Percentiles rank a stretch among this genome's conserved stretches.
Evolutionary conservation across 2,113 vertebrate genomes (phyloP).

Genomic region (Ursus arctos): DNA sequence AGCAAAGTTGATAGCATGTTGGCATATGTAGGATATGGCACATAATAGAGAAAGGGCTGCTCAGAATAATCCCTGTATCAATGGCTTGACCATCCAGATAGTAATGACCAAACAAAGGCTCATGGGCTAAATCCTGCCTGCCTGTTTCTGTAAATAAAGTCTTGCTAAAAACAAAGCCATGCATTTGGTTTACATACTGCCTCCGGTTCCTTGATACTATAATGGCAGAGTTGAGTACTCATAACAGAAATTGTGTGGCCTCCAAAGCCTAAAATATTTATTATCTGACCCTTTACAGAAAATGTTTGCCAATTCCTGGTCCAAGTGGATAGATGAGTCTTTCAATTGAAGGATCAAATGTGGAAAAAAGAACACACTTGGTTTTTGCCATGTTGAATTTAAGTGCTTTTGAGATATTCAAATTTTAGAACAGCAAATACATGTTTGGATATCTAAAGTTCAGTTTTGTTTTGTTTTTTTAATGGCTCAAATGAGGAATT

Average conservation of each 20-base stretch:
- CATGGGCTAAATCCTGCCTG: background rate
- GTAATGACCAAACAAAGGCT: background rate
- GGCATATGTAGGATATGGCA: background rate
- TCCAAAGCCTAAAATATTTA: background rate
- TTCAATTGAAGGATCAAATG: background rate
- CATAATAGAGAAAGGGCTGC: background rate
- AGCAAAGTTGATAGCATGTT: background rate
- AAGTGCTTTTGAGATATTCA: background rate
- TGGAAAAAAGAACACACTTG: background rate
- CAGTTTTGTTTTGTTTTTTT: background rate
- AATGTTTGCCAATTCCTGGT: background rate
- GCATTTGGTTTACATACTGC: background rate
- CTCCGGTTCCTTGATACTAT: background rate
- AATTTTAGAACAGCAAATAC: background rate
- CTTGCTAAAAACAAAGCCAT: background rate
- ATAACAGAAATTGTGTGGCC: background rate
- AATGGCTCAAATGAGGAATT: background rate
- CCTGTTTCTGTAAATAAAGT: background rate
- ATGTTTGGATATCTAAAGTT: slow-evolving; percentile 24
- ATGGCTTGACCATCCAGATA: background rate
- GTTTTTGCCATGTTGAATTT: background rate
- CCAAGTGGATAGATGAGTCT: background rate
- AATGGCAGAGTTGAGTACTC: background rate
- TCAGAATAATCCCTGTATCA: background rate
- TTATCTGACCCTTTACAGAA: background rate